Evolutionary conservation across 2,113 vertebrate species (phyloP).

Genomic region (Ptyas mucosa): DNA sequence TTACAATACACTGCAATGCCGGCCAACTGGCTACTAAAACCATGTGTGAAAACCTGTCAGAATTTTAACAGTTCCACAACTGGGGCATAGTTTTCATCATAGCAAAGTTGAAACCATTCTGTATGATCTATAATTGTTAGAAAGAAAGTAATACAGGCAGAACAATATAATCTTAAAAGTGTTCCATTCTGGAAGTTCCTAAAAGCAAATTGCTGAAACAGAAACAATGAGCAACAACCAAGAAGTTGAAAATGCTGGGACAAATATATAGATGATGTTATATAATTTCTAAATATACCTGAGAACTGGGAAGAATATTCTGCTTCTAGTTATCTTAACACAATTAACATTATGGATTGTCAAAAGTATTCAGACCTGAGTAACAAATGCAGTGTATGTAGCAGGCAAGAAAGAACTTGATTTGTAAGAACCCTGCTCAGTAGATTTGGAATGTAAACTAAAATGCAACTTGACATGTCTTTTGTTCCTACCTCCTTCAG

Average conservation of each 20-base stretch:
- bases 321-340: slow-evolving; percentile 49
- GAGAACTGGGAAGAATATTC: background rate
- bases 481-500: slow-evolving; percentile 66
- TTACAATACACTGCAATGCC: slow-evolving; percentile 38
- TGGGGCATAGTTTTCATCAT: background rate
- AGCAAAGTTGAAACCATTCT: slow-evolving; percentile 46
- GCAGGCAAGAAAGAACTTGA: slow-evolving; percentile 58
- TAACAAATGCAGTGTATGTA: slow-evolving; percentile 52
- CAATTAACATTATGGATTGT: slow-evolving; percentile 66
- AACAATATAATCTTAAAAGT: slow-evolving; percentile 57
- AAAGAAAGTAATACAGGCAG: slow-evolving; percentile 47
- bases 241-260: slow-evolving; percentile 37
- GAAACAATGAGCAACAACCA: background rate
- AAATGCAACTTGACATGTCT: slow-evolving; percentile 67
- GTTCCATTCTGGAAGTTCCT: slow-evolving; percentile 22
- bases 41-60: slow-evolving; percentile 51
- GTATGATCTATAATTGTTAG: slow-evolving; percentile 45
- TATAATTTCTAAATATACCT: background rate
- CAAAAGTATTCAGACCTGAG: slow-evolving; percentile 63
- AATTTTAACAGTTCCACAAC: slow-evolving; percentile 49
- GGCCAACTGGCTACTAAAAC: slow-evolving; percentile 43
- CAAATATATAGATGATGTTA: background rate
- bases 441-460: slow-evolving; percentile 68
- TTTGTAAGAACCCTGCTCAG: slow-evolving; percentile 57
- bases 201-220: slow-evolving; percentile 27